Conservation (phyloP, 1,140 invertebrate genomes). For the Chironomus tepperi region DNA sequence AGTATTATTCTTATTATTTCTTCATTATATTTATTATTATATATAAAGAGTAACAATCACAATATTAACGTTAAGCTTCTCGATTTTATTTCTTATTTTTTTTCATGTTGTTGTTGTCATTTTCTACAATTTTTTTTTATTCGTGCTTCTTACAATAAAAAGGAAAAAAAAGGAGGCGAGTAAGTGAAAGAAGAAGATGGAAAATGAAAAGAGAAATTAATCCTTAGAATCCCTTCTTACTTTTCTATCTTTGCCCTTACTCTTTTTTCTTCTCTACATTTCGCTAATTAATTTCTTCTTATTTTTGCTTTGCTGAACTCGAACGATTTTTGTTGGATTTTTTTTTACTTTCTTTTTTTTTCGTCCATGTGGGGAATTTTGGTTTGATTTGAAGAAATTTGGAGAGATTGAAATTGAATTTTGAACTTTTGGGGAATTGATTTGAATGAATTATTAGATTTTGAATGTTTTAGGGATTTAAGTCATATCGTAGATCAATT, state of each 20-base stretch:
- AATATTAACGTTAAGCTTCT: slow-evolving; percentile 22
- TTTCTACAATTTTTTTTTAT: not conserved
- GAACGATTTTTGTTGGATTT: too few species aligned
- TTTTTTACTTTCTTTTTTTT: too few species aligned
- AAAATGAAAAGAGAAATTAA: not conserved
- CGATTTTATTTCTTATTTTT: not conserved
- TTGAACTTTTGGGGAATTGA: too few species aligned
- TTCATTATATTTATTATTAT: slow-evolving; percentile 9
- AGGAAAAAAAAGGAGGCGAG: too few species aligned
- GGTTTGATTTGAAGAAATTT: too few species aligned
- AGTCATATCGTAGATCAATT: too few species aligned
- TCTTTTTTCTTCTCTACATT: not conserved
- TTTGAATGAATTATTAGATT: too few species aligned
- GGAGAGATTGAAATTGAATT: too few species aligned
- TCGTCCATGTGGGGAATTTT: too few species aligned
- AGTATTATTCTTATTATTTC: too few species aligned
- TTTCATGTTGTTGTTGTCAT: not conserved
- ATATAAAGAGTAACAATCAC: slow-evolving; percentile 21
- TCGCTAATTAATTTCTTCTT: slow-evolving; percentile 13
- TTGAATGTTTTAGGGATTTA: too few species aligned
- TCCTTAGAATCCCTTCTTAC: not conserved
- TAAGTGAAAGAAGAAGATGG: not conserved
- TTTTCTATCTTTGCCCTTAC: not conserved
- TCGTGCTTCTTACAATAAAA: not conserved
- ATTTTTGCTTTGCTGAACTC: not conserved